A percentile compares a stretch with the other conserved stretches of the same genome.
These are phyloP conservation scores for Hiodon alosoides DNA, from an alignment of 2,113 vertebrate species.

Conservation along the genomic window DNA sequence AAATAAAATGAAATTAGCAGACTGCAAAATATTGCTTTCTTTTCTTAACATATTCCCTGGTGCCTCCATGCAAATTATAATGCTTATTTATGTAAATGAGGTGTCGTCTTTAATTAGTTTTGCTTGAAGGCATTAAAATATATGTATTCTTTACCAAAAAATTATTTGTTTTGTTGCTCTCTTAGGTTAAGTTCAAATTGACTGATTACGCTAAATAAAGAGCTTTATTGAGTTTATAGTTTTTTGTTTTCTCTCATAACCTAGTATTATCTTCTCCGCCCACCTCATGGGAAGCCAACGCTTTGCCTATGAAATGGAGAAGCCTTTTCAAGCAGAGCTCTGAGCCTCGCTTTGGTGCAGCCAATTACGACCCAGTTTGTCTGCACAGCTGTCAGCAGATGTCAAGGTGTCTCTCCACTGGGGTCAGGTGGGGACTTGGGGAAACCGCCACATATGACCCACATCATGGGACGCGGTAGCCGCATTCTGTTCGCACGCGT, in stretches of 20 bases:
- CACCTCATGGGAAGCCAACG: slow-evolving; percentile 46
- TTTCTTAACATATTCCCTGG: slow-evolving; percentile 70
- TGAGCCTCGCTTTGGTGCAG: slow-evolving; percentile 42
- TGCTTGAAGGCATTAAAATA: slow-evolving; percentile 78
- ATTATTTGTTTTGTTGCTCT: slow-evolving; percentile 76
- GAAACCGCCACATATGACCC: background rate
- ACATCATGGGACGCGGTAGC: no score
- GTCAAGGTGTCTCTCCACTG: background rate
- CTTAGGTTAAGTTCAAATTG: slow-evolving; percentile 71
- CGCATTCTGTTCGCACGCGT: no score
- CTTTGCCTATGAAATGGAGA: slow-evolving; percentile 58
- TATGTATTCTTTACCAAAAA: slow-evolving; percentile 76
- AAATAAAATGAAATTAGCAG: slow-evolving; percentile 79
- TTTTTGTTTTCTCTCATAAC: slow-evolving; percentile 36
- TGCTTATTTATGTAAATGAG: slow-evolving; percentile 79
- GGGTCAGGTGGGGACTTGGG: background rate
- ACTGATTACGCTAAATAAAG: slow-evolving; percentile 68
- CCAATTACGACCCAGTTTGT: slow-evolving; percentile 49
- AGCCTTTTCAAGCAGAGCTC: slow-evolving; percentile 51
- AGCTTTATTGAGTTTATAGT: slow-evolving; percentile 65
- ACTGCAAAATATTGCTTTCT: slow-evolving; percentile 76
- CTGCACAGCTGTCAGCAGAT: background rate
- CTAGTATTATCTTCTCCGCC: slow-evolving; percentile 63
- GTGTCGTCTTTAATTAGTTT: slow-evolving; percentile 80
- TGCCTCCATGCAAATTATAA: slow-evolving; percentile 75